A percentile compares a stretch with the other conserved stretches of the same genome.
These are phyloP conservation scores for Hoplostethus atlanticus DNA, from an alignment of 2,797 vertebrate genomes.

Conservation along the genomic window DNA sequence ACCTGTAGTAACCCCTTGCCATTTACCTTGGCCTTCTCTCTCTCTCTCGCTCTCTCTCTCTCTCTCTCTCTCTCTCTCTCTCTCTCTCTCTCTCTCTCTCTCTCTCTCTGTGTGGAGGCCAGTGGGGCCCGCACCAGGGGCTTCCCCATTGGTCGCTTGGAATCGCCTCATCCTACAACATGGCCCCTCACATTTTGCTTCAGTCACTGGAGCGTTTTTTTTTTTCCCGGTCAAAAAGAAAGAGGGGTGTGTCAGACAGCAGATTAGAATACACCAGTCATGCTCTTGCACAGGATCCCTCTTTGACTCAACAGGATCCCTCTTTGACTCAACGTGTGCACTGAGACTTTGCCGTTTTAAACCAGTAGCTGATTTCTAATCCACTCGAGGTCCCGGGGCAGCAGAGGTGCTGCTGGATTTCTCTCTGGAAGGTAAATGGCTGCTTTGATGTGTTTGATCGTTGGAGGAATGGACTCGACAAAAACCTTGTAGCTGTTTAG, in stretches of 20 bases:
- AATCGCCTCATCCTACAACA: conserved; percentile 89
- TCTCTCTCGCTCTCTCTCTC: conserved; percentile 18
- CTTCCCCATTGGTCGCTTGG: conserved; percentile 85
- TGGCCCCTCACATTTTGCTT: conserved; percentile 77
- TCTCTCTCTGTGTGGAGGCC: conserved; percentile 20
- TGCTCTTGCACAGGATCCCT: conserved; percentile 10
- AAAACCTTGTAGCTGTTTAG: not conserved
- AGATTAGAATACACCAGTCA: conserved; percentile 25
- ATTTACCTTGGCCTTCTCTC: conserved; percentile 64
- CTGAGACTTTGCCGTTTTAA: not conserved
- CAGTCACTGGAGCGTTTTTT: conserved; percentile 67
- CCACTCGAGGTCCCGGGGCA: not conserved
- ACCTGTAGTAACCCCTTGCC: conserved; percentile 79
- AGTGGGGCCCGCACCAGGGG: conserved; percentile 62
- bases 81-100: conserved; percentile 24
- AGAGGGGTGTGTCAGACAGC: conserved; percentile 61
- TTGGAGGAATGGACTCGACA: not conserved
- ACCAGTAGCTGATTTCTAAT: not conserved
- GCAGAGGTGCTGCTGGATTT: conserved; percentile 70
- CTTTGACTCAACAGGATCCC: conserved; percentile 27
- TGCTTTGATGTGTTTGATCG: conserved; percentile 17
- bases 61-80: conserved; percentile 8
- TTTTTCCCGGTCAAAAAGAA: conserved; percentile 66
- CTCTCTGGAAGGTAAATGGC: conserved; percentile 79
- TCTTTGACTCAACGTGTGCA: conserved; percentile 32